Evolutionary conservation across 2,888 invertebrate species (phyloP).

Genomic region (Ophraella communa): DNA sequence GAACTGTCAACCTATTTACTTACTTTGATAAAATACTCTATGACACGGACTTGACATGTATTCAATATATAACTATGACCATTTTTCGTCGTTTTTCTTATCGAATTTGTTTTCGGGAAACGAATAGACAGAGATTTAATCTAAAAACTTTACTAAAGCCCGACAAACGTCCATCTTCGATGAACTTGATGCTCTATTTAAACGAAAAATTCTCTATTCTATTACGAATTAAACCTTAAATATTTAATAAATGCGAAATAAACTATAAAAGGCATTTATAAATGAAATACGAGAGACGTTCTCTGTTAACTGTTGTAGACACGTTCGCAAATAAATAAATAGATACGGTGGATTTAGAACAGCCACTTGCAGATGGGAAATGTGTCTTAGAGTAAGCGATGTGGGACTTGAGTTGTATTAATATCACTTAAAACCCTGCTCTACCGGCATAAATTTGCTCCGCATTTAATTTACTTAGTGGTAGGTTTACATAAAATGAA

Average conservation of each 20-base stretch:
- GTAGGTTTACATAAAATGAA: constrained; percentile 21
- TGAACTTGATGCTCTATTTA: too few species aligned
- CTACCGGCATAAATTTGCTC: constrained; percentile 17
- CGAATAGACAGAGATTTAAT: constrained; percentile 10
- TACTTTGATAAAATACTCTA: constrained; percentile 22
- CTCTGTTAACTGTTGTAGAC: background rate
- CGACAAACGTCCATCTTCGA: too few species aligned
- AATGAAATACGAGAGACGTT: background rate
- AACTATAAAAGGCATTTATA: background rate
- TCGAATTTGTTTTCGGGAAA: constrained; percentile 15
- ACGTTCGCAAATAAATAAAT: background rate
- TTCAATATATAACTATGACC: constrained; percentile 23
- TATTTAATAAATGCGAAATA: background rate
- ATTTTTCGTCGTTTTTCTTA: constrained; percentile 20
- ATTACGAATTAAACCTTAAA: background rate
- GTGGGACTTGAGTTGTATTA: constrained; percentile 12
- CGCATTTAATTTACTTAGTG: constrained; percentile 24
- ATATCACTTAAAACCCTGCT: constrained; percentile 14
- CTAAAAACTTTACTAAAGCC: constrained; percentile 21
- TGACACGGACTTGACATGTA: constrained; percentile 16
- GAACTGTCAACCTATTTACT: constrained; percentile 25
- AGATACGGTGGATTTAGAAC: background rate
- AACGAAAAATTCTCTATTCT: too few species aligned
- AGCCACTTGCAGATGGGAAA: background rate
- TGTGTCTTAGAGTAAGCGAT: background rate